phyloP scores from a whole-genome alignment of 1,140 invertebrate species.

The Schmidtea mediterranea region DNA sequence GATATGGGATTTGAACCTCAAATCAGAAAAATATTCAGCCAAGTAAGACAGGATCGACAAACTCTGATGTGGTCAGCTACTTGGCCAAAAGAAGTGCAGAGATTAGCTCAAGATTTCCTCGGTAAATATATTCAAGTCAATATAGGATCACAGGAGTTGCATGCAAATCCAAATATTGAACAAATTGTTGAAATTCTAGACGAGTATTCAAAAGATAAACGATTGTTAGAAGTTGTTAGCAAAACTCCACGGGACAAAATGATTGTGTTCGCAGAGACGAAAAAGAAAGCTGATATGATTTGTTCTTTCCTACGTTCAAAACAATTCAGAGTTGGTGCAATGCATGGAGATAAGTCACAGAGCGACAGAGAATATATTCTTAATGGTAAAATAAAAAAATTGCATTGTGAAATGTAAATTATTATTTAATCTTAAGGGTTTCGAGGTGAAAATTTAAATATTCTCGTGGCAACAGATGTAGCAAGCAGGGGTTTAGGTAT shows the following conservation, averaged over 20 bases:
- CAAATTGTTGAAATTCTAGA: constrained; percentile 77
- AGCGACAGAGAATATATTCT: constrained; percentile 83
- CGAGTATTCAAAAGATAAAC: constrained; percentile 27
- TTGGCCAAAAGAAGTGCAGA: constrained; percentile 82
- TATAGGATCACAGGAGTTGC: constrained; percentile 62
- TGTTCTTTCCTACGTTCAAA: constrained; percentile 63
- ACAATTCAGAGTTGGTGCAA: constrained; percentile 50
- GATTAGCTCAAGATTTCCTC: constrained; percentile 71
- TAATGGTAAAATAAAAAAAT: too few species aligned
- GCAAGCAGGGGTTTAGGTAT: constrained; percentile 85
- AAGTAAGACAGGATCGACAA: constrained; percentile 49
- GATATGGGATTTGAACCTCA: constrained; percentile 99
- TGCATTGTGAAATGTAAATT: constrained; percentile 9
- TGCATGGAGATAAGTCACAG: constrained; percentile 92
- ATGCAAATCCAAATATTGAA: constrained; percentile 83
- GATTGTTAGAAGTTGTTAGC: background rate
- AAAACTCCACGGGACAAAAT: constrained; percentile 36
- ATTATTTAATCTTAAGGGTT: constrained; percentile 43
- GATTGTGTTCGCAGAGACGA: constrained; percentile 91
- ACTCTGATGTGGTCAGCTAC: constrained; percentile 94
- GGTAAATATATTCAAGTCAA: constrained; percentile 68
- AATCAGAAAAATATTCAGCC: constrained; percentile 35
- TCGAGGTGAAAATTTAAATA: constrained; percentile 55
- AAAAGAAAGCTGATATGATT: constrained; percentile 76
- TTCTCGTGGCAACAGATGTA: constrained; percentile 89